phyloP scores from a whole-genome alignment of 2,888 invertebrate species.

The Campoplex capitator region DNA sequence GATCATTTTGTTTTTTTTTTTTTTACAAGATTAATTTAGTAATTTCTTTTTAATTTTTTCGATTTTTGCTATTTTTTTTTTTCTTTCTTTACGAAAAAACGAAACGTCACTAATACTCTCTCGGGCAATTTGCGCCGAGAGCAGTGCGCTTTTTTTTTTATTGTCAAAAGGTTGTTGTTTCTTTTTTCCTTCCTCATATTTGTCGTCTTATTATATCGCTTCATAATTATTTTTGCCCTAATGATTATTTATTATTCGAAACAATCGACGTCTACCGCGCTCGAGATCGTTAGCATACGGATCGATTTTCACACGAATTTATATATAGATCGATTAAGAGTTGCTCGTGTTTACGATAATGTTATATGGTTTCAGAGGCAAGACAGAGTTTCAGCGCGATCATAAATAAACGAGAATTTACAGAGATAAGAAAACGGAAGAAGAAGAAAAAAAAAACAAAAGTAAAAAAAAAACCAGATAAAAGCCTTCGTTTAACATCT shows the following conservation, averaged over 20 bases:
- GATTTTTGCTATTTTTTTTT: conserved; percentile 20
- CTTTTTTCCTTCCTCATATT: conserved; percentile 25
- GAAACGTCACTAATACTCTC: conserved; percentile 47
- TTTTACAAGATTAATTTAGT: conserved; percentile 46
- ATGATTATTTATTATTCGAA: conserved; percentile 59
- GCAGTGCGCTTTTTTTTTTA: conserved; percentile 26
- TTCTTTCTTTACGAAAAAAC: not conserved
- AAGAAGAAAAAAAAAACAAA: conserved; percentile 39
- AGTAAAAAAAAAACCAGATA: conserved; percentile 15
- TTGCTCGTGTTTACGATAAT: conserved; percentile 77
- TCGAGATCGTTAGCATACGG: conserved; percentile 70
- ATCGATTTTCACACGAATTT: conserved; percentile 39
- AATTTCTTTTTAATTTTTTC: conserved; percentile 18
- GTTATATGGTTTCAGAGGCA: conserved; percentile 77
- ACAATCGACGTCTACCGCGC: conserved; percentile 64
- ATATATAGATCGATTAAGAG: conserved; percentile 52
- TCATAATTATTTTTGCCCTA: conserved; percentile 56
- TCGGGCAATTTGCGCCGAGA: conserved; percentile 29
- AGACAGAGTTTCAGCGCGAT: conserved; percentile 74
- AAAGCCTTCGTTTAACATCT: not conserved
- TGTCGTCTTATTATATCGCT: conserved; percentile 38
- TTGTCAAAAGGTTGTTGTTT: conserved; percentile 54
- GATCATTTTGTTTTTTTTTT: not conserved
- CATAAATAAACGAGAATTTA: conserved; percentile 49
- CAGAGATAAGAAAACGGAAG: not conserved